These are phyloP conservation scores for Manis javanica DNA, from an alignment of 2,797 vertebrate species.

Conservation along the genomic window DNA sequence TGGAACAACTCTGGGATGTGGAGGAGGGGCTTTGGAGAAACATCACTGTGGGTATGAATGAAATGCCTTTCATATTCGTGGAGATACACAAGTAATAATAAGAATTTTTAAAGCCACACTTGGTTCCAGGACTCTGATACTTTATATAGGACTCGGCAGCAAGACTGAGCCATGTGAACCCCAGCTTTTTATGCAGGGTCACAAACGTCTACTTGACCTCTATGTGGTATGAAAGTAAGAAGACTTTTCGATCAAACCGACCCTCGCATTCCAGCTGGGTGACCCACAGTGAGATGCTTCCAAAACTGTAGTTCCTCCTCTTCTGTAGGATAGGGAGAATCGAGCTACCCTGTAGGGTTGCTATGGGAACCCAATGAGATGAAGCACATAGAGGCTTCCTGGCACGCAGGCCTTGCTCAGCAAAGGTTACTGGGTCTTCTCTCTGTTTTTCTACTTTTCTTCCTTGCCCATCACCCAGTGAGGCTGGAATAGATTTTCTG, in stretches of 20 bases:
- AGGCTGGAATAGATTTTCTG: not conserved
- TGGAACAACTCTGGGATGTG: too few species aligned
- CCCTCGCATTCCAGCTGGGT: not conserved
- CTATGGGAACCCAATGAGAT: not conserved
- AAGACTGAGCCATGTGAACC: not conserved
- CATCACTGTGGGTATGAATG: not conserved
- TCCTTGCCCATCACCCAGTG: not conserved
- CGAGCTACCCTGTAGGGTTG: not conserved
- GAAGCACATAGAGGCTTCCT: not conserved
- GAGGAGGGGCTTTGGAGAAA: not conserved
- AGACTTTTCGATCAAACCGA: not conserved
- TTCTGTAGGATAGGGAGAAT: not conserved
- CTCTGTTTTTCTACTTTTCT: not conserved
- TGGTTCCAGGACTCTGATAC: not conserved
- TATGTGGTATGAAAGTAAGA: not conserved
- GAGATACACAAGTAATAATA: not conserved
- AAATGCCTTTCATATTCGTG: not conserved
- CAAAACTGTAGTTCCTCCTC: not conserved
- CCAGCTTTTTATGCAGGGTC: not conserved
- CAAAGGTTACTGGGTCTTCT: too few species aligned
- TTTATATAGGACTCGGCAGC: not conserved
- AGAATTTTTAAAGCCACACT: not conserved
- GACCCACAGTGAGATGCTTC: not conserved
- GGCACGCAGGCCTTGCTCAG: not conserved
- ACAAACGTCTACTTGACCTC: not conserved